Percentiles rank a stretch among this genome's conserved stretches.
Conservation (phyloP, 2,888 invertebrate genomes). For the Agapetus fuscipes region DNA sequence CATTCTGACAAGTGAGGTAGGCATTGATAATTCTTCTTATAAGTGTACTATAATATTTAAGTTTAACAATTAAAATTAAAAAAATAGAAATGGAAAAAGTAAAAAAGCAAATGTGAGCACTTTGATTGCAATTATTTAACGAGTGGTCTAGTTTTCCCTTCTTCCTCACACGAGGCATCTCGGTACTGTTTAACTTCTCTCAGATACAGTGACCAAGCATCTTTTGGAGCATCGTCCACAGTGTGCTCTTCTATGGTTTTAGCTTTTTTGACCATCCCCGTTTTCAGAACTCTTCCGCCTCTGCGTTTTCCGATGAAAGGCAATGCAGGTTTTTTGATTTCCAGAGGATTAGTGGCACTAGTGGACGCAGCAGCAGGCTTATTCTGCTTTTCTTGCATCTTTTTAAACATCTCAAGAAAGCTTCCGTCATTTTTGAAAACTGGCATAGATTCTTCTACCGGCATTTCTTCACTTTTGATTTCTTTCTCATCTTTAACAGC, state of each 20-base stretch:
- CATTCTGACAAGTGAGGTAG: no score
- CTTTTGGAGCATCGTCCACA: constrained; percentile 58
- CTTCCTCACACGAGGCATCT: constrained; percentile 86
- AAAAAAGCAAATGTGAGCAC: no score
- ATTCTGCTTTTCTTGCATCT: constrained; percentile 61
- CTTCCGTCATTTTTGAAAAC: constrained; percentile 85
- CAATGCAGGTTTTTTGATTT: constrained; percentile 37
- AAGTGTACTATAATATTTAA: no score
- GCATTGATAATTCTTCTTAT: no score
- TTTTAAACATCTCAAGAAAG: constrained; percentile 85
- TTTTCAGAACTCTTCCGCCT: constrained; percentile 79
- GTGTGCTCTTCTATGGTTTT: constrained; percentile 55
- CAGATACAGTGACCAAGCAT: constrained; percentile 90
- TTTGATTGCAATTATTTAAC: constrained; percentile 70
- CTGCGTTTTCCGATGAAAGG: constrained; percentile 68
- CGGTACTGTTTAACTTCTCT: constrained; percentile 89
- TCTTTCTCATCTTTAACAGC: no score
- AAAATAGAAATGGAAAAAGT: no score
- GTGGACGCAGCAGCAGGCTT: constrained; percentile 26
- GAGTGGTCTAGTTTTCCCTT: constrained; percentile 80
- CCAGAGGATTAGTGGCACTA: constrained; percentile 26
- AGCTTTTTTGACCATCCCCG: constrained; percentile 80
- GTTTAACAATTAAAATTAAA: no score
- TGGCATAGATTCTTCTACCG: no score
- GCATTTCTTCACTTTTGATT: no score